Evolutionary conservation across 1,140 invertebrate species (phyloP).

Genomic region (Drosophila pallidifrons): DNA sequence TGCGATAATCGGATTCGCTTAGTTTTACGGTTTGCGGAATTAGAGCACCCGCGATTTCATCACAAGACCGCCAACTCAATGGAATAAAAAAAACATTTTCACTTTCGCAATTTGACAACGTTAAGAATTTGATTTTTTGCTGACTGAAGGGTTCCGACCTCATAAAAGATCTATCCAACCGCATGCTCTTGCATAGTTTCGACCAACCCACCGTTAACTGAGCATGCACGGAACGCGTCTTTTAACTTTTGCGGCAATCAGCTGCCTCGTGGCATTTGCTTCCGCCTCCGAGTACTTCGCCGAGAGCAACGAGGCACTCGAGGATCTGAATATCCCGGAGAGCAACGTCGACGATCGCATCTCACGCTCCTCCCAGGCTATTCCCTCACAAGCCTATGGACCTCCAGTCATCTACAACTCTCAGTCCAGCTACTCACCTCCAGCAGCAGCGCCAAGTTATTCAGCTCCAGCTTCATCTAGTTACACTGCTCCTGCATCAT

Average conservation of each 20-base stretch:
- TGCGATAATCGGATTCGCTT: background rate
- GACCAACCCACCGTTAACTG: constrained; percentile 12
- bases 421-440: constrained; percentile 44
- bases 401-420: constrained; percentile 59
- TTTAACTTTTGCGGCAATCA: constrained; percentile 36
- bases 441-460: constrained; percentile 34
- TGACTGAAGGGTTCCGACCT: constrained; percentile 43
- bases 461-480: constrained; percentile 6
- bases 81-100: constrained; percentile 7
- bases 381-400: constrained; percentile 58
- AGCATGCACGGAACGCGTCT: constrained; percentile 56
- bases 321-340: constrained; percentile 45
- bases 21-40: constrained; percentile 6
- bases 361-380: constrained; percentile 27
- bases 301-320: constrained; percentile 35
- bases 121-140: constrained; percentile 46
- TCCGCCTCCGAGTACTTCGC: constrained; percentile 6
- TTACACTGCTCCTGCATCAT: background rate
- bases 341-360: constrained; percentile 42
- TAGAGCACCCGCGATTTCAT: constrained; percentile 32
- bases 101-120: constrained; percentile 34
- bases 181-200: constrained; percentile 30
- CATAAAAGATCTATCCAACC: constrained; percentile 52
- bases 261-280: constrained; percentile 40
- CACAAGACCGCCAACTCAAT: constrained; percentile 20